A percentile compares a stretch with the other conserved stretches of the same genome.
phyloP scores from a whole-genome alignment of 2,797 vertebrate genomes.

The Lepus townsendii region DNA sequence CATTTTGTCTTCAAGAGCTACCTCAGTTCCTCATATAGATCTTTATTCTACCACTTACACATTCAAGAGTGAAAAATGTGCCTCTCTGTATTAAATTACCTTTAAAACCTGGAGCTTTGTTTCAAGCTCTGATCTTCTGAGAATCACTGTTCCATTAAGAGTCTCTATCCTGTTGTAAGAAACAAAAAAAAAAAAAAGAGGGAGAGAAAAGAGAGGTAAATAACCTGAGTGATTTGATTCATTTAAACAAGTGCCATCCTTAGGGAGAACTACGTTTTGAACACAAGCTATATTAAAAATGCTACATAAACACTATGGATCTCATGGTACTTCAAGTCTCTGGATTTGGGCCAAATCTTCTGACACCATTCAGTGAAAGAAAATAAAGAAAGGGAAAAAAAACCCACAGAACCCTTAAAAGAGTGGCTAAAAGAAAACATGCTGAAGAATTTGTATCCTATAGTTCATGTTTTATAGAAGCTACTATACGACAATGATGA shows the following conservation, averaged over 20 bases:
- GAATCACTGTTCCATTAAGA: conserved; percentile 91
- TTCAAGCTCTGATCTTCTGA: conserved; percentile 94
- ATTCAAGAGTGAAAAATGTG: conserved; percentile 72
- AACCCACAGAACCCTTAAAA: not conserved
- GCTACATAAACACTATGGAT: not conserved
- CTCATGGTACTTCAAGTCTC: not conserved
- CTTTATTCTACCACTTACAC: conserved; percentile 71
- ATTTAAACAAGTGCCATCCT: conserved; percentile 58
- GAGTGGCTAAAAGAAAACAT: not conserved
- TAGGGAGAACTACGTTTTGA: not conserved
- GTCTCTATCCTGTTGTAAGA: conserved; percentile 93
- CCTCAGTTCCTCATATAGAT: conserved; percentile 68
- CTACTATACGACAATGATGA: not conserved
- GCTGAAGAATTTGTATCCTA: not conserved
- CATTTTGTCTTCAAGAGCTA: conserved; percentile 74
- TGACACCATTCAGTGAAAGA: conserved; percentile 15
- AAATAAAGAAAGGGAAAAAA: not conserved
- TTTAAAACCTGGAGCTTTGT: conserved; percentile 93
- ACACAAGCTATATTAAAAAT: conserved; percentile 25
- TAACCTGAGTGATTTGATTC: conserved; percentile 26
- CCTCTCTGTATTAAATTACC: conserved; percentile 87
- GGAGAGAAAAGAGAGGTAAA: accelerated
- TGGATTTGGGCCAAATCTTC: conserved; percentile 46
- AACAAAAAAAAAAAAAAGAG: not conserved
- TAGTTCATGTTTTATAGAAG: conserved; percentile 12